Percentiles rank a stretch among this genome's conserved stretches.
Evolutionary conservation across 2,113 vertebrate genomes (phyloP).

Genomic region (Indri indri): DNA sequence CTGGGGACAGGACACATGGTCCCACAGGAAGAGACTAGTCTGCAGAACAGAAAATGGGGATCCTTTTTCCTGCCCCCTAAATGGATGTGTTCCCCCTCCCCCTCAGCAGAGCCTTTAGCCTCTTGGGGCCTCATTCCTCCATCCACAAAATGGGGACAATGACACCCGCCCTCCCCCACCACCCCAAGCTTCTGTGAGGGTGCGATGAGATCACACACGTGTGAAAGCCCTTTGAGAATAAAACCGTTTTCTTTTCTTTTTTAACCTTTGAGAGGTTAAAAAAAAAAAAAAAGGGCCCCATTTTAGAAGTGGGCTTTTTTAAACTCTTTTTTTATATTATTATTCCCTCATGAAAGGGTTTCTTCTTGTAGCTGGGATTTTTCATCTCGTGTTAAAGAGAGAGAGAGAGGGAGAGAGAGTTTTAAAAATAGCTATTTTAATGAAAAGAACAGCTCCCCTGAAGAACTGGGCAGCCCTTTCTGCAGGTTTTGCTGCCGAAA

Average conservation of each 20-base stretch:
- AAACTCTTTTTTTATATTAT: slow-evolving; percentile 80
- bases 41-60: not conserved
- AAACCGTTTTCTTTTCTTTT: slow-evolving; percentile 75
- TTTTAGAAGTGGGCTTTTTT: slow-evolving; percentile 81
- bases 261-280: slow-evolving; percentile 77
- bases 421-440: slow-evolving; percentile 83
- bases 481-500: slow-evolving; percentile 72
- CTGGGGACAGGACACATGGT: not conserved
- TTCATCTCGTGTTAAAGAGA: slow-evolving; percentile 79
- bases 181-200: slow-evolving; percentile 16
- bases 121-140: slow-evolving; percentile 47
- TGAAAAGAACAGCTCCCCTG: slow-evolving; percentile 80
- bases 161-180: slow-evolving; percentile 31
- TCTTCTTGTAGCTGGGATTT: slow-evolving; percentile 79
- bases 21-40: not conserved
- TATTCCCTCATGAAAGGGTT: slow-evolving; percentile 81
- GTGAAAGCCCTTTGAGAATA: slow-evolving; percentile 71
- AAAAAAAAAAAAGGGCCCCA: slow-evolving; percentile 51
- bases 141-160: slow-evolving; percentile 68
- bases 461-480: slow-evolving; percentile 79
- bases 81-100: not conserved
- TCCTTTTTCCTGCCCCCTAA: not conserved
- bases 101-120: not conserved
- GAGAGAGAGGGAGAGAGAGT: slow-evolving; percentile 49
- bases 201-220: slow-evolving; percentile 68